Conservation (phyloP, 2,797 vertebrate genomes). For the Streptopelia turtur region DNA sequence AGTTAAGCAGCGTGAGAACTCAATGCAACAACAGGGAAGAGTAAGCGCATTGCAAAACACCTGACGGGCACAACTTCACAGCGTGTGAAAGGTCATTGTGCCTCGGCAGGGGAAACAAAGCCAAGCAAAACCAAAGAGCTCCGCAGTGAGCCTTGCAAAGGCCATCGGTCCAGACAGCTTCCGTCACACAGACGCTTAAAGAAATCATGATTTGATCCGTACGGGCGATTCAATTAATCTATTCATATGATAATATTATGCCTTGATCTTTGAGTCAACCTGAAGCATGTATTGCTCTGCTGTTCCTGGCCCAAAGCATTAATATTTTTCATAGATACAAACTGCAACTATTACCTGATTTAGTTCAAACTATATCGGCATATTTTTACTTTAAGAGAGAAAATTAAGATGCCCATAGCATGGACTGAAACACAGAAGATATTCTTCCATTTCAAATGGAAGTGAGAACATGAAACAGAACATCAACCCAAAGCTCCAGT, state of each 20-base stretch:
- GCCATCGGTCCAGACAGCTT: not conserved
- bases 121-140: not conserved
- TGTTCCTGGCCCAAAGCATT: not conserved
- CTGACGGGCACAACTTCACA: constrained; percentile 25
- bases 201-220: not conserved
- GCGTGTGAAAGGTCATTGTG: constrained; percentile 52
- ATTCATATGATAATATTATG: not conserved
- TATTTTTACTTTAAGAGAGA: not conserved
- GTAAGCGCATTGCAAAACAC: constrained; percentile 20
- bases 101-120: constrained; percentile 25
- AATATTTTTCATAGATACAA: not conserved
- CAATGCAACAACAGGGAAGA: constrained; percentile 25
- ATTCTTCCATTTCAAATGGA: not conserved
- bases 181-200: not conserved
- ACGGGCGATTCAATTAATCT: not conserved
- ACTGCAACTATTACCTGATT: not conserved
- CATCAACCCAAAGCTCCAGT: not conserved
- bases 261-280: not conserved
- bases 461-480: not conserved
- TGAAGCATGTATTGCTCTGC: not conserved
- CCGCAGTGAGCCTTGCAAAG: not conserved
- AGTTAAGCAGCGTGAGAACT: constrained; percentile 27
- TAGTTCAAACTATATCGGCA: not conserved
- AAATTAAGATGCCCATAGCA: not conserved
- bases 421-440: not conserved